Conservation (phyloP, 2,797 vertebrate genomes). For the Eurystomus glaucurus region DNA sequence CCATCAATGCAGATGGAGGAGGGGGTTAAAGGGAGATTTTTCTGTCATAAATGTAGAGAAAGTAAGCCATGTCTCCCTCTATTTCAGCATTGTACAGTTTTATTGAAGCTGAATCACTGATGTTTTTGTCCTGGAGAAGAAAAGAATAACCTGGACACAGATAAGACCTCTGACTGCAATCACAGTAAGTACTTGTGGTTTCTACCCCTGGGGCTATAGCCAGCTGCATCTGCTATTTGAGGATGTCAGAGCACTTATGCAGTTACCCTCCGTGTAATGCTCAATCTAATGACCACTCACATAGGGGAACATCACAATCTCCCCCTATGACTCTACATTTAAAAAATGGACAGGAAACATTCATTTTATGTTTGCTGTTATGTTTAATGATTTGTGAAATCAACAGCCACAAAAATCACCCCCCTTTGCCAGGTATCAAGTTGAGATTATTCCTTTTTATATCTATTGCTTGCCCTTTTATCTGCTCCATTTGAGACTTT, state of each 20-base stretch:
- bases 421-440: constrained; percentile 32
- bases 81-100: background rate
- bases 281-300: constrained; percentile 10
- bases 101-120: background rate
- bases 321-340: constrained; percentile 26
- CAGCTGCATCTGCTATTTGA: background rate
- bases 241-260: background rate
- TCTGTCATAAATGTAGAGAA: background rate
- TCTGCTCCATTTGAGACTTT: constrained; percentile 29
- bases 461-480: constrained; percentile 22
- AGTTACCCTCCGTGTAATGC: background rate
- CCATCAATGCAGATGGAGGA: background rate
- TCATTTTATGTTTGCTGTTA: constrained; percentile 71
- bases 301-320: background rate
- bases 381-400: constrained; percentile 78
- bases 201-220: constrained; percentile 4
- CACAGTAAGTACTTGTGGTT: background rate
- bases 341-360: constrained; percentile 45
- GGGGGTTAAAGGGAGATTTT: background rate
- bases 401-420: constrained; percentile 41
- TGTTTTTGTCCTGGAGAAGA: constrained; percentile 17
- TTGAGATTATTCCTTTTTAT: constrained; percentile 51
- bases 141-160: background rate
- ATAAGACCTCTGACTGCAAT: constrained; percentile 48
- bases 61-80: background rate